Conservation (phyloP, 2,888 invertebrate species). For the Strigamia crassipes region DNA sequence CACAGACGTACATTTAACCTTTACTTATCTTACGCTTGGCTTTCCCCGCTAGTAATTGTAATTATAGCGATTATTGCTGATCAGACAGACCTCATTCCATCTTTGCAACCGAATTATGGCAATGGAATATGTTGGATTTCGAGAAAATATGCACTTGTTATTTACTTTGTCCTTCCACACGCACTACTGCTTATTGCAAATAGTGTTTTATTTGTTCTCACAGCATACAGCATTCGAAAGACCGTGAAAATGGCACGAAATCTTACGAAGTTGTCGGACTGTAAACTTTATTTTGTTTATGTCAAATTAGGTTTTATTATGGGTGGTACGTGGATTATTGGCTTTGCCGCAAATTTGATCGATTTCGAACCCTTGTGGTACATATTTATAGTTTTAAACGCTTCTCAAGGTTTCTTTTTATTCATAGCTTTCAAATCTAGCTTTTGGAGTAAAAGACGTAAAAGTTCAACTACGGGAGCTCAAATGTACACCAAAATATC, state of each 20-base stretch:
- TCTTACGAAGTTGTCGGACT: constrained; percentile 48
- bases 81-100: constrained; percentile 50
- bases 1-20: constrained; percentile 47
- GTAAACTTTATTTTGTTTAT: constrained; percentile 55
- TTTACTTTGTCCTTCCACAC: constrained; percentile 60
- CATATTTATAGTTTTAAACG: constrained; percentile 61
- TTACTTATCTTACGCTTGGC: constrained; percentile 60
- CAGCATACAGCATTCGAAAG: constrained; percentile 56
- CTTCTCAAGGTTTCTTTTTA: constrained; percentile 62
- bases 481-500: no score
- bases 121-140: constrained; percentile 59
- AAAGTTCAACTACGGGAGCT: background rate
- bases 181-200: constrained; percentile 58
- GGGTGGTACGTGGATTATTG: constrained; percentile 62
- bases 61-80: constrained; percentile 52
- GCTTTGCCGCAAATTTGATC: constrained; percentile 58
- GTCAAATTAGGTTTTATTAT: constrained; percentile 59
- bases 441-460: background rate
- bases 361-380: constrained; percentile 59
- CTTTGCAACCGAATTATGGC: constrained; percentile 49
- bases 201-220: constrained; percentile 57
- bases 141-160: constrained; percentile 56
- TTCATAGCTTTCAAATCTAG: constrained; percentile 60
- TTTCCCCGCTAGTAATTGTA: constrained; percentile 56
- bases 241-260: background rate